Percentiles rank a stretch among this genome's conserved stretches.
phyloP scores from a whole-genome alignment of 64 coral and sea anemone genomes.

The Stylophora pistillata region DNA sequence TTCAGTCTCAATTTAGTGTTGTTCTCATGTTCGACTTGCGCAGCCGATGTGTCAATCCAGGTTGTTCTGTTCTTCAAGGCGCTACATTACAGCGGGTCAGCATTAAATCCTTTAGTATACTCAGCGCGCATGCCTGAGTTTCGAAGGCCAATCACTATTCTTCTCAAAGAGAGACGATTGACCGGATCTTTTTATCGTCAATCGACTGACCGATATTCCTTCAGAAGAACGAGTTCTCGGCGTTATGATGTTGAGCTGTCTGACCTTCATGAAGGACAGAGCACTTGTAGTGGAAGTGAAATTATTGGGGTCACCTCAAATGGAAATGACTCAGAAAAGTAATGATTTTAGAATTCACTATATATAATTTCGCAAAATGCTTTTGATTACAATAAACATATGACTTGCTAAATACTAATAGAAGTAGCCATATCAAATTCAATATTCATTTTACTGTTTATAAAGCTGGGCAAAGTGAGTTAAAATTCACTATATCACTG shows the following conservation, averaged over 20 bases:
- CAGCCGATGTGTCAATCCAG: conserved; percentile 45
- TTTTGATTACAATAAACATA: too few species aligned
- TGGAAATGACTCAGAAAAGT: background rate
- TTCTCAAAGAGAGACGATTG: conserved; percentile 65
- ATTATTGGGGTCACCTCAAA: background rate
- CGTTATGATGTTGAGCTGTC: conserved; percentile 24
- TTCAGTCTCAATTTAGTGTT: conserved; percentile 86
- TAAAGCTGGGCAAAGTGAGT: too few species aligned
- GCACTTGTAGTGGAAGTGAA: background rate
- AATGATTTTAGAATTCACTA: background rate
- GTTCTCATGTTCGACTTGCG: conserved; percentile 60
- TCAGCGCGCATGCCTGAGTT: conserved; percentile 87
- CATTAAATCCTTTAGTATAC: conserved; percentile 81
- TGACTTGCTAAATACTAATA: too few species aligned
- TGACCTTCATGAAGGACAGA: background rate
- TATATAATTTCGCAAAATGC: background rate
- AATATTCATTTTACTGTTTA: too few species aligned
- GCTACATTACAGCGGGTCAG: conserved; percentile 80
- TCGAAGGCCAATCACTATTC: conserved; percentile 58
- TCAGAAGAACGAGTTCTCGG: background rate
- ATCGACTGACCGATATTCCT: background rate
- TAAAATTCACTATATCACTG: too few species aligned
- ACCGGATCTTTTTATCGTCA: conserved; percentile 31
- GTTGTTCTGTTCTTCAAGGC: conserved; percentile 76
- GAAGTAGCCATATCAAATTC: too few species aligned